Conservation (phyloP, 2,113 vertebrate species). For the Petrocephalus microphthalmus region DNA sequence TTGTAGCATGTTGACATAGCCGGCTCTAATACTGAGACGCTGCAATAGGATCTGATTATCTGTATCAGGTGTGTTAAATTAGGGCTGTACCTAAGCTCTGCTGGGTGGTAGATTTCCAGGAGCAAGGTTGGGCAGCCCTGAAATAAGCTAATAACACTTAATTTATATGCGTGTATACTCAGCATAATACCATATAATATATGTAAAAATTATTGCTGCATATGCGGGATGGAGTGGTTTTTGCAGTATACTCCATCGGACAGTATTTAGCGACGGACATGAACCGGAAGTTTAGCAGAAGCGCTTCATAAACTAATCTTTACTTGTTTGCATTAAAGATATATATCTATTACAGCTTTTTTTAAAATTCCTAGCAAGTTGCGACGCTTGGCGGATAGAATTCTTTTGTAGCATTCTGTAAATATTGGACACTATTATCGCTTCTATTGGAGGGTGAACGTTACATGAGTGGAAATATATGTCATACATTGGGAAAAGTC, state of each 20-base stretch:
- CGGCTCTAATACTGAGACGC: too few relatives aligned
- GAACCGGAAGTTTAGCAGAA: constrained; percentile 11
- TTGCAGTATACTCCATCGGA: background rate
- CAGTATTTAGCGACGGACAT: background rate
- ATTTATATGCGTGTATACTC: background rate
- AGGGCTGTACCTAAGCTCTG: too few relatives aligned
- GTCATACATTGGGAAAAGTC: background rate
- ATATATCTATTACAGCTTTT: background rate
- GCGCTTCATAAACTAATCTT: background rate
- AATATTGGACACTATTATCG: background rate
- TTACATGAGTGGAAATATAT: background rate
- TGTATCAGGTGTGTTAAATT: too few relatives aligned
- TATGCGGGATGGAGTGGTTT: background rate
- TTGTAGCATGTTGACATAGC: too few relatives aligned
- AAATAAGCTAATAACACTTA: background rate
- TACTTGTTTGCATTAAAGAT: background rate
- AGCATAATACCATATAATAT: background rate
- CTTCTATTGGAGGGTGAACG: background rate
- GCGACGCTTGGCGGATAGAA: background rate
- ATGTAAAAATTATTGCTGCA: background rate
- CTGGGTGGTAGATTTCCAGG: too few relatives aligned
- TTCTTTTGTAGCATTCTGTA: background rate
- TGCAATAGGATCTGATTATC: too few relatives aligned
- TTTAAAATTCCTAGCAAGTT: background rate
- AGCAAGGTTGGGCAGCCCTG: too few relatives aligned